Conservation (phyloP, 2,113 vertebrate species). For the Hystrix brachyura region DNA sequence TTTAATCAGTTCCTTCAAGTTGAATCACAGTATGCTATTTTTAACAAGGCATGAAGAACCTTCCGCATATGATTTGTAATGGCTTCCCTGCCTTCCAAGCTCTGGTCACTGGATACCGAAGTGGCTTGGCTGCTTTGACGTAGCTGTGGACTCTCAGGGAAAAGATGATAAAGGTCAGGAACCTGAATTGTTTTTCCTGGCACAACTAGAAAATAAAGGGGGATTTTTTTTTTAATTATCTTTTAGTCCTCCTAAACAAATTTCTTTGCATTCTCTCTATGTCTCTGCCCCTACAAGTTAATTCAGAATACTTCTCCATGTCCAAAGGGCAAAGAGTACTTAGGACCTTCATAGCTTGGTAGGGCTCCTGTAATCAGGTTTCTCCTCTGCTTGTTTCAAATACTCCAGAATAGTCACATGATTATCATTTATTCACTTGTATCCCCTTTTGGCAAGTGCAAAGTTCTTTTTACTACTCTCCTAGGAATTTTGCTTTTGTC, state of each 20-base stretch:
- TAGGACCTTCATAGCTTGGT: neutral
- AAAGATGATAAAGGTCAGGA: neutral
- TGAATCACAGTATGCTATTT: slow-evolving; percentile 30
- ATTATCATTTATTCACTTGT: neutral
- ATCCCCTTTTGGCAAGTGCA: neutral
- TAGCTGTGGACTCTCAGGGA: neutral
- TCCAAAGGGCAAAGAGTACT: neutral
- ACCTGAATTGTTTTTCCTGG: neutral
- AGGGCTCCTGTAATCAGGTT: neutral
- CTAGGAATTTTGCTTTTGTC: neutral
- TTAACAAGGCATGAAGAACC: neutral
- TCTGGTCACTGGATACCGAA: neutral
- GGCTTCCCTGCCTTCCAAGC: neutral
- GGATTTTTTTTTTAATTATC: neutral
- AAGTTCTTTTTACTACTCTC: neutral
- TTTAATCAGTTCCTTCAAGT: slow-evolving; percentile 3
- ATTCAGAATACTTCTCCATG: neutral
- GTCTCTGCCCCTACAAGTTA: neutral
- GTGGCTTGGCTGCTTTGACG: neutral
- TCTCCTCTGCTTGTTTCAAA: neutral
- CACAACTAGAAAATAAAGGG: neutral
- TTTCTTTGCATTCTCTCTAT: neutral
- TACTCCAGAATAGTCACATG: neutral
- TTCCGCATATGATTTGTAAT: neutral
- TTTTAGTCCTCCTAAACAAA: neutral